Conservation (phyloP, 2,113 vertebrate species). For the Neopipo cinnamomea region DNA sequence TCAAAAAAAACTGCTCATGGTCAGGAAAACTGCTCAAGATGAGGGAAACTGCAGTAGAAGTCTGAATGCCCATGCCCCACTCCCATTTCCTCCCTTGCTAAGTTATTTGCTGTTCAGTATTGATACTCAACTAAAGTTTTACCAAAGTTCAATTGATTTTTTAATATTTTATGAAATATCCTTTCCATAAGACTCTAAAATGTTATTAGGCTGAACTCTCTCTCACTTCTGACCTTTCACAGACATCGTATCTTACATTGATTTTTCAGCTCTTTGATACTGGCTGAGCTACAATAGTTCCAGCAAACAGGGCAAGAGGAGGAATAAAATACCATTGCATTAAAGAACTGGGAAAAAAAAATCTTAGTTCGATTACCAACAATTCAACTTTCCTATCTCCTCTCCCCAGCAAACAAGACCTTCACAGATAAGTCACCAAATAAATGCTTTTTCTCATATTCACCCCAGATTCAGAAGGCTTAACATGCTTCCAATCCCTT, state of each 20-base stretch:
- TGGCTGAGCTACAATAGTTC: constrained; percentile 10
- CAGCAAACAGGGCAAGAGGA: background rate
- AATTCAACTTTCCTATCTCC: constrained; percentile 13
- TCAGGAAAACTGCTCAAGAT: background rate
- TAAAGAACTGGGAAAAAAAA: constrained; percentile 2
- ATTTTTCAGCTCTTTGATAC: constrained; percentile 60
- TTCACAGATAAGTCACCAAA: background rate
- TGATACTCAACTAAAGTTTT: constrained; percentile 31
- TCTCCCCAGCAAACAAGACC: background rate
- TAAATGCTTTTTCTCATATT: constrained; percentile 21
- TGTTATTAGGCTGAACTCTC: constrained; percentile 51
- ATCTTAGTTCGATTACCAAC: constrained; percentile 38
- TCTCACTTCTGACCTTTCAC: constrained; percentile 59
- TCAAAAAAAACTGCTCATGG: background rate
- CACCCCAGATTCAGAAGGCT: constrained; percentile 36
- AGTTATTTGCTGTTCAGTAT: background rate
- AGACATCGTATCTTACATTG: constrained; percentile 8
- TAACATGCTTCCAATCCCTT: constrained; percentile 34
- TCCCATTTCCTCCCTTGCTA: background rate
- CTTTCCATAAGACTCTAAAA: constrained; percentile 45
- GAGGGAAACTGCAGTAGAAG: background rate
- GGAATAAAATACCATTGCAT: constrained; percentile 8
- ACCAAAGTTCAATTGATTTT: constrained; percentile 51
- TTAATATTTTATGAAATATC: constrained; percentile 29
- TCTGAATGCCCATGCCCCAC: background rate